A percentile compares a stretch with the other conserved stretches of the same genome.
These are phyloP conservation scores for Tillus elongatus DNA, from an alignment of 2,888 invertebrate genomes.

Conservation along the genomic window DNA sequence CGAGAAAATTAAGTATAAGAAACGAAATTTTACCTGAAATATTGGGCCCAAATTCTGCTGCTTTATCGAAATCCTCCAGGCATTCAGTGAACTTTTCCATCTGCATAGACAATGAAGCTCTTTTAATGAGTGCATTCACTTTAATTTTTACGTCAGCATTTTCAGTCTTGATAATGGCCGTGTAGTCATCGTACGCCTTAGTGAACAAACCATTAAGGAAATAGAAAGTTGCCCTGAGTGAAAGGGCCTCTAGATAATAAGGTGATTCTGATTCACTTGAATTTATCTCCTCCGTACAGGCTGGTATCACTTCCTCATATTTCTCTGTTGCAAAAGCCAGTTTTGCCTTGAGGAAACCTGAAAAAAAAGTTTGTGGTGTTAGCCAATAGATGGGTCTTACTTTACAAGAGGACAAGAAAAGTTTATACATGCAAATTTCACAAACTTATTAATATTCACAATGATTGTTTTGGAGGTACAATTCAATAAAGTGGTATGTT, in stretches of 20 bases:
- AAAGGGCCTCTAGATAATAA: slow-evolving; percentile 59
- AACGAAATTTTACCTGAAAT: slow-evolving; percentile 44
- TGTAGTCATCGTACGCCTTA: slow-evolving; percentile 63
- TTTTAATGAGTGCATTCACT: slow-evolving; percentile 80
- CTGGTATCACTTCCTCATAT: slow-evolving; percentile 68
- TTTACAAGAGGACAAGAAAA: too few species aligned
- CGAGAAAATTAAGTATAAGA: too few species aligned
- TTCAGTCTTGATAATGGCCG: slow-evolving; percentile 57
- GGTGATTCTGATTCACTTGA: slow-evolving; percentile 50
- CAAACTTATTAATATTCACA: too few species aligned
- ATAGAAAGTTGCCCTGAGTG: slow-evolving; percentile 79
- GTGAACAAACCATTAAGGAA: slow-evolving; percentile 68
- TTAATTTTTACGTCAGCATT: slow-evolving; percentile 54
- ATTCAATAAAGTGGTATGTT: too few species aligned
- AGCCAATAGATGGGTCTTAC: too few species aligned
- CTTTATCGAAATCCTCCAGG: slow-evolving; percentile 68
- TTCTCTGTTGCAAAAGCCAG: slow-evolving; percentile 58
- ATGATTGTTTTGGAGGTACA: too few species aligned
- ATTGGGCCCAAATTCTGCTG: slow-evolving; percentile 65
- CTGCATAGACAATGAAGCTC: slow-evolving; percentile 78
- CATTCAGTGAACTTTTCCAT: slow-evolving; percentile 64
- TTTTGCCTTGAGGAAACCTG: slow-evolving; percentile 65
- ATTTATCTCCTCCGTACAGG: slow-evolving; percentile 72
- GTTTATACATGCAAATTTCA: too few species aligned
- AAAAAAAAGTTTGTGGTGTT: too few species aligned